Evolutionary conservation across 2,113 vertebrate species (phyloP).

Genomic region (Globicephala melas): DNA sequence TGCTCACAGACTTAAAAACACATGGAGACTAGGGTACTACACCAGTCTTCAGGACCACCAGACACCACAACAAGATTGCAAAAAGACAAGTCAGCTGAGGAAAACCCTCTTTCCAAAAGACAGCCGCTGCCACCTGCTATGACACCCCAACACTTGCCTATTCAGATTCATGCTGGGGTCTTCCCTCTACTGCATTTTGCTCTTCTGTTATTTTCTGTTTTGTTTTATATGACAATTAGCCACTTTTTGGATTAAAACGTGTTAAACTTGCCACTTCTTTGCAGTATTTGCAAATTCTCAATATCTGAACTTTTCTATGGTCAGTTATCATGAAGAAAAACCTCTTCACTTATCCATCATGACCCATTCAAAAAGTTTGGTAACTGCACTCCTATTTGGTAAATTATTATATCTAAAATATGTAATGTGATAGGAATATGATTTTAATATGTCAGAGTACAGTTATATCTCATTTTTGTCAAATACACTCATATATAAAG

Average conservation of each 20-base stretch:
- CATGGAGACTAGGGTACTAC: fast-evolving
- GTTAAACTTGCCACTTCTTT: not conserved
- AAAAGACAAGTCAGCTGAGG: not conserved
- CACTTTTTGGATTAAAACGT: not conserved
- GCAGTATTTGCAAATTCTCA: not conserved
- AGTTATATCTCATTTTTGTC: not conserved
- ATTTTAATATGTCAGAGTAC: not conserved
- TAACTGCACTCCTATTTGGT: not conserved
- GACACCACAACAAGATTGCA: not conserved
- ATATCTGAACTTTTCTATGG: not conserved
- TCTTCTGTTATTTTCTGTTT: not conserved
- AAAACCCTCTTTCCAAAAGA: not conserved
- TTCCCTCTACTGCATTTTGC: not conserved
- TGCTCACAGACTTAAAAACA: not conserved
- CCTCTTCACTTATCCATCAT: not conserved
- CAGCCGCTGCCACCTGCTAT: not conserved
- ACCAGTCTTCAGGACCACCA: not conserved
- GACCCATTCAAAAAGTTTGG: not conserved
- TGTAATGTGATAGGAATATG: not conserved
- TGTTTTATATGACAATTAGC: not conserved
- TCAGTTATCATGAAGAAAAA: not conserved
- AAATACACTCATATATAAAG: not conserved
- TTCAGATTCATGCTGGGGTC: not conserved
- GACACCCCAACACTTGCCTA: not conserved
- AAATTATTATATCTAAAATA: not conserved